phyloP scores from a whole-genome alignment of 2,797 vertebrate genomes.

The Ctenosaura bakeri region DNA sequence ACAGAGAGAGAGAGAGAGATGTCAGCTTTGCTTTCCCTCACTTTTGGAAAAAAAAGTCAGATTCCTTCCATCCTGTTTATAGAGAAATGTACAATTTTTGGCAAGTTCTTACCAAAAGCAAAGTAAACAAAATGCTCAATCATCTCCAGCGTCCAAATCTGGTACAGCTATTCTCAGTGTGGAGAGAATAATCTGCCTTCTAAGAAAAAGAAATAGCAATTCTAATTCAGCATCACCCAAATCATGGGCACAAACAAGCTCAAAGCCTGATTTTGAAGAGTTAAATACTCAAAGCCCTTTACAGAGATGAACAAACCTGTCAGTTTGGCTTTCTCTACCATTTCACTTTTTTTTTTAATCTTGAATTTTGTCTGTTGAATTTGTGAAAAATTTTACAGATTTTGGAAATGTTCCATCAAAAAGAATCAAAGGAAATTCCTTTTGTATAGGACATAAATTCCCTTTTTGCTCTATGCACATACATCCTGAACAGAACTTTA shows the following conservation, averaged over 20 bases:
- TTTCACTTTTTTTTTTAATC: neutral
- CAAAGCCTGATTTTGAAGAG: too few relatives aligned
- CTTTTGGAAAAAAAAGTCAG: too few relatives aligned
- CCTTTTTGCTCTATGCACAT: neutral
- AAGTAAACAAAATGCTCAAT: neutral
- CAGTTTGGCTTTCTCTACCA: neutral
- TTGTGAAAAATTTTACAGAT: neutral
- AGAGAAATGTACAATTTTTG: too few relatives aligned
- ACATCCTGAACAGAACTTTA: neutral
- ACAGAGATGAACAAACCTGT: neutral
- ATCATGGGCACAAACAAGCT: too few relatives aligned
- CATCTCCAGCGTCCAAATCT: neutral
- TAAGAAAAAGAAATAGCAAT: neutral
- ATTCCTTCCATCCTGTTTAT: too few relatives aligned
- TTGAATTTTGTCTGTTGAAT: neutral
- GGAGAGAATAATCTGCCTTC: neutral
- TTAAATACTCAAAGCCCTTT: too few relatives aligned
- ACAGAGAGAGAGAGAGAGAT: too few relatives aligned
- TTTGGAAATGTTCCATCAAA: neutral
- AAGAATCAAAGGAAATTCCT: neutral
- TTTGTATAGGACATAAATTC: neutral
- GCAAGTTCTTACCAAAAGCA: too few relatives aligned
- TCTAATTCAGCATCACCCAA: neutral
- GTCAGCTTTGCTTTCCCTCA: too few relatives aligned
- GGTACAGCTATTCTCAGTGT: neutral